phyloP scores from a whole-genome alignment of 2,888 invertebrate species.

The Diaprepes abbreviatus region DNA sequence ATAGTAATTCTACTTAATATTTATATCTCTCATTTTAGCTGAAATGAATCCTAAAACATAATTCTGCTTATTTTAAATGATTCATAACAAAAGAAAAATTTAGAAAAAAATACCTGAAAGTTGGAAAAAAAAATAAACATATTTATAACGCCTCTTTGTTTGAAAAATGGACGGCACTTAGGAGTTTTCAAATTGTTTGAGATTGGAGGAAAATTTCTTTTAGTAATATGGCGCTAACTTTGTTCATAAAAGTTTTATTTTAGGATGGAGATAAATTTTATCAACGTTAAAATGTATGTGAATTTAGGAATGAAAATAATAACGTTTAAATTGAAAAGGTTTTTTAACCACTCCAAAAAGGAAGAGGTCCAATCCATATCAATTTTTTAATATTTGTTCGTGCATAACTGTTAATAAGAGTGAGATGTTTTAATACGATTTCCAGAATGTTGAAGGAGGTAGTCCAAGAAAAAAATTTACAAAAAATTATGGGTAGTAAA shows the following conservation, averaged over 20 bases:
- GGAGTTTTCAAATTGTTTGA: conserved; percentile 18
- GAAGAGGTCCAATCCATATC: no score
- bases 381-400: no score
- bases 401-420: no score
- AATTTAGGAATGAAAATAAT: conserved; percentile 1
- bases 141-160: conserved; percentile 13
- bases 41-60: no score
- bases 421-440: no score
- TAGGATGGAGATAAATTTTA: conserved; percentile 4
- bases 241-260: conserved; percentile 15
- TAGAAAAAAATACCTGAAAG: conserved; percentile 18
- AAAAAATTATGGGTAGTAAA: no score
- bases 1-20: no score
- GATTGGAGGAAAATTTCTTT: conserved; percentile 9
- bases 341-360: no score
- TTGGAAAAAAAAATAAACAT: conserved; percentile 17
- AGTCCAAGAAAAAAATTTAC: no score
- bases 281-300: not conserved
- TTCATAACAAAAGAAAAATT: conserved; percentile 6
- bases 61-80: conserved; percentile 2
- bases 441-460: no score
- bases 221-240: conserved; percentile 25
- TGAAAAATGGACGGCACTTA: conserved; percentile 23
- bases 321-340: not conserved
- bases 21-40: no score